Conservation (phyloP, 2,113 vertebrate genomes). For the Apeltes quadracus region DNA sequence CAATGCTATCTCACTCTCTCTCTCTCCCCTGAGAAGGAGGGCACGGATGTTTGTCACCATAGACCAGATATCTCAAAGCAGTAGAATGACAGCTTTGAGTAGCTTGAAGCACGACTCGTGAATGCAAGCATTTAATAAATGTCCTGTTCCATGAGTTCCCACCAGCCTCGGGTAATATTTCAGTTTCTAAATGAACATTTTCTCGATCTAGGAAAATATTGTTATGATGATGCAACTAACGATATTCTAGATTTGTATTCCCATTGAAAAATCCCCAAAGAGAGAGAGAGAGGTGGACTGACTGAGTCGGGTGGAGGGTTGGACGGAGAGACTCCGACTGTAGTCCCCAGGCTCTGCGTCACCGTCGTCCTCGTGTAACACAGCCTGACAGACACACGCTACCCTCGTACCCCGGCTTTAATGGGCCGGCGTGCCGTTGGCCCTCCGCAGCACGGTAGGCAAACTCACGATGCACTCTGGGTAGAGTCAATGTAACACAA, state of each 20-base stretch:
- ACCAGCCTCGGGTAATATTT: too few species aligned
- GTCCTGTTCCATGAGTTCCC: too few species aligned
- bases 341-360: constrained; percentile 58
- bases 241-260: neutral
- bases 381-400: constrained; percentile 64
- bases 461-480: constrained; percentile 32
- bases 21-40: too few species aligned
- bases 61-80: too few species aligned
- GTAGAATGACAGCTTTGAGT: too few species aligned
- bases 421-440: constrained; percentile 66
- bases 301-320: constrained; percentile 21
- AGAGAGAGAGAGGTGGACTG: constrained; percentile 18
- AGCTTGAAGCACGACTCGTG: too few species aligned
- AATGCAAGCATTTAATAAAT: too few species aligned
- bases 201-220: neutral
- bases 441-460: constrained; percentile 40
- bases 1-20: too few species aligned
- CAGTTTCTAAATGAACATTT: neutral
- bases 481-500: constrained; percentile 21
- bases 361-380: constrained; percentile 59
- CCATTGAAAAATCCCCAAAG: neutral
- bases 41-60: too few species aligned
- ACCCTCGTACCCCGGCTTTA: constrained; percentile 53
- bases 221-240: neutral
- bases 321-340: constrained; percentile 43